Conservation (phyloP, 2,888 invertebrate species). For the Cephus spinipes region DNA sequence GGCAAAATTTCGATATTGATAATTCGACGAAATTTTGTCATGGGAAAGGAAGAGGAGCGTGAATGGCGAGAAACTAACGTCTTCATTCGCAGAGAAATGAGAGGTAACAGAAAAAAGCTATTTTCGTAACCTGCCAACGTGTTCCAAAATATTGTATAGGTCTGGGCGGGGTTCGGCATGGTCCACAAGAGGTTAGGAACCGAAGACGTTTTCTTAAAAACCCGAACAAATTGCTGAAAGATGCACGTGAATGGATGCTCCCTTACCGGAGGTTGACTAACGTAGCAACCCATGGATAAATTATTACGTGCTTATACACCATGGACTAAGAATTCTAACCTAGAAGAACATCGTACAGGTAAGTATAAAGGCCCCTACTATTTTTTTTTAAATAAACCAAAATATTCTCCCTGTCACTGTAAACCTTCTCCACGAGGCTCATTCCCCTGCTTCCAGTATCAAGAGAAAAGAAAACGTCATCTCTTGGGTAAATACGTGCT, state of each 20-base stretch:
- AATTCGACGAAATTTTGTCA: conserved; percentile 17
- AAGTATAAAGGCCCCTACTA: background rate
- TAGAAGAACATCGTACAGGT: background rate
- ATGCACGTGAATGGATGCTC: conserved; percentile 40
- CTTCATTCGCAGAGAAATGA: conserved; percentile 3
- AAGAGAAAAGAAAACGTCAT: background rate
- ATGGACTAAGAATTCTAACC: conserved; percentile 4
- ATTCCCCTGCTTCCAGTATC: background rate
- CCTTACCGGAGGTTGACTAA: conserved; percentile 35
- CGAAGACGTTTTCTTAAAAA: conserved; percentile 24
- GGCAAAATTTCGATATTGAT: background rate
- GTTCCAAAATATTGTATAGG: conserved; percentile 39
- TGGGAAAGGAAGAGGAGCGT: conserved; percentile 35
- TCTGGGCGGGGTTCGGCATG: conserved; percentile 21
- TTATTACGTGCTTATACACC: conserved; percentile 37
- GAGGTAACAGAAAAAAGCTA: conserved; percentile 15
- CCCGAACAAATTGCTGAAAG: conserved; percentile 46
- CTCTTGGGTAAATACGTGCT: background rate
- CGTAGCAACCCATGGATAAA: conserved; percentile 46
- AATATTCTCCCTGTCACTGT: background rate
- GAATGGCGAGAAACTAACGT: conserved; percentile 12
- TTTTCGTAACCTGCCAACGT: conserved; percentile 32
- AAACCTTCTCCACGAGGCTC: background rate
- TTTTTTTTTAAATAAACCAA: background rate
- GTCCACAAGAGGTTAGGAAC: conserved; percentile 3